A percentile compares a stretch with the other conserved stretches of the same genome.
phyloP scores from a whole-genome alignment of 2,888 invertebrate genomes.

The Andricus curvator region DNA sequence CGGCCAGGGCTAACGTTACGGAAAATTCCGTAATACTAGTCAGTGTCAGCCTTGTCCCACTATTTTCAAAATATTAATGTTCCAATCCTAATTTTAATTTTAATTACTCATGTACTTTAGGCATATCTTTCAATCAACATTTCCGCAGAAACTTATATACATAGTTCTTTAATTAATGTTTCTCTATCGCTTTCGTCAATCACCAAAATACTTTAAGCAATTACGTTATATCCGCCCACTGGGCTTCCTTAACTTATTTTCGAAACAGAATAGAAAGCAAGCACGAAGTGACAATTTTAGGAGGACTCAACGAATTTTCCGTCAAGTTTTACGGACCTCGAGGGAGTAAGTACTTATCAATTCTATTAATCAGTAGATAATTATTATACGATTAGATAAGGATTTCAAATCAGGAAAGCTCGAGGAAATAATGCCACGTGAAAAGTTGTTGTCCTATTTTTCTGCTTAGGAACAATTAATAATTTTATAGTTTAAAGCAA shows the following conservation, averaged over 20 bases:
- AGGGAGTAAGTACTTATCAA: conserved; percentile 87
- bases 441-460: neutral
- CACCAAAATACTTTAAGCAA: conserved; percentile 1
- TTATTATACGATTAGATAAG: neutral
- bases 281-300: conserved; percentile 99
- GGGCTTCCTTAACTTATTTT: conserved; percentile 55
- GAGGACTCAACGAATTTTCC: conserved; percentile 99
- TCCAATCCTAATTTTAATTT: too few relatives aligned
- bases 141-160: neutral
- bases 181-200: conserved; percentile 12
- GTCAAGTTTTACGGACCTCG: conserved; percentile 99
- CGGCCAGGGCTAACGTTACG: too few relatives aligned
- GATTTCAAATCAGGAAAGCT: neutral
- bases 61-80: too few relatives aligned
- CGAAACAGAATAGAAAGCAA: conserved; percentile 95
- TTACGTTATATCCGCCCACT: conserved; percentile 18
- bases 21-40: too few relatives aligned
- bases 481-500: neutral
- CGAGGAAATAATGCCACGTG: neutral
- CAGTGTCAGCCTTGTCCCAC: too few relatives aligned
- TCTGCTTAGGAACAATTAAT: neutral
- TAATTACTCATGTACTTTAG: neutral
- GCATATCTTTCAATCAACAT: neutral
- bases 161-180: conserved; percentile 6
- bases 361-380: neutral